Percentiles rank a stretch among this genome's conserved stretches.
These are phyloP conservation scores for Lasioglossum marginatum DNA, from an alignment of 2,888 invertebrate genomes.

Conservation along the genomic window DNA sequence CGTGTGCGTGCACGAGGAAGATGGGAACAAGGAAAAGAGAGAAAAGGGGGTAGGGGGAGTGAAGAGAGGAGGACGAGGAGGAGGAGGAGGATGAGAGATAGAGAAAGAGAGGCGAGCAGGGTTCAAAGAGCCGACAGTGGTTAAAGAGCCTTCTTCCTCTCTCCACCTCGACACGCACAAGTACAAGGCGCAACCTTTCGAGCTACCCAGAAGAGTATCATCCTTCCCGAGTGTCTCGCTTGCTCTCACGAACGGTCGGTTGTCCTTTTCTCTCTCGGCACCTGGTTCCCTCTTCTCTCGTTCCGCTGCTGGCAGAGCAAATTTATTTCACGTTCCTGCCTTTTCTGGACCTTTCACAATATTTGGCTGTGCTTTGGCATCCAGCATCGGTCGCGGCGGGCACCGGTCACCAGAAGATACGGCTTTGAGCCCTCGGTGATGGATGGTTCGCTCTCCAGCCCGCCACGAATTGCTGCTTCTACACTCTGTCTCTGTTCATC, in stretches of 20 bases:
- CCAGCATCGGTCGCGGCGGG: constrained; percentile 71
- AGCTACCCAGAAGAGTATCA: constrained; percentile 69
- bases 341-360: constrained; percentile 85
- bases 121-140: constrained; percentile 84
- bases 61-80: not conserved
- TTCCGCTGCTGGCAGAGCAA: constrained; percentile 72
- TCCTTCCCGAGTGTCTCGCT: constrained; percentile 54
- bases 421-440: constrained; percentile 82
- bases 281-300: constrained; percentile 46
- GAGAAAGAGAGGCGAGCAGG: constrained; percentile 60
- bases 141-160: constrained; percentile 80
- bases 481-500: constrained; percentile 49
- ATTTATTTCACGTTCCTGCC: constrained; percentile 83
- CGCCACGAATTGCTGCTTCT: constrained; percentile 68
- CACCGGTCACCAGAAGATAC: constrained; percentile 79
- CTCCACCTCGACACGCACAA: constrained; percentile 74
- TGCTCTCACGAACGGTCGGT: constrained; percentile 5
- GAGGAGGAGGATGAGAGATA: not conserved
- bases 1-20: constrained; percentile 42
- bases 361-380: constrained; percentile 82
- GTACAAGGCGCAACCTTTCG: constrained; percentile 74
- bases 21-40: constrained; percentile 43
- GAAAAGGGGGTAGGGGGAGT: not conserved
- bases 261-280: constrained; percentile 29
- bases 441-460: constrained; percentile 79